Evolutionary conservation across 2,797 vertebrate species (phyloP), one percentile per base, ranked within the genome.

Genomic region (Lepus townsendii): DNA sequence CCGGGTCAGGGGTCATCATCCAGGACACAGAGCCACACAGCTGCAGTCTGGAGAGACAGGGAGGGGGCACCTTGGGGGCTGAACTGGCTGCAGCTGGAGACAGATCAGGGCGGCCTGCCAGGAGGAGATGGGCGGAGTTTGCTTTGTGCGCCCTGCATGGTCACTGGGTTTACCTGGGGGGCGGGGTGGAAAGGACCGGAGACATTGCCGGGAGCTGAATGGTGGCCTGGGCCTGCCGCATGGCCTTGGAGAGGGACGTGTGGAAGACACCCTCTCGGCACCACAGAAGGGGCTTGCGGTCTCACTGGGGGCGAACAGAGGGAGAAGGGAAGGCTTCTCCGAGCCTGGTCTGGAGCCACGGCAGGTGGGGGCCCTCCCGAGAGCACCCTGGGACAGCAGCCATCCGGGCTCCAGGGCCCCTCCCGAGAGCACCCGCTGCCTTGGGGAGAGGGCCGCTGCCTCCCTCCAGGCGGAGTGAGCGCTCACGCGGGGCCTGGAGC

Each of bases 331-430:
- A 27, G 24, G 3, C 5, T 4, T 47, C 42, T 47, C 42, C 8
- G 42, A 47, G 42, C 42, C 42, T 47, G 42, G 42, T 47, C 42
- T 47, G n/a, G n/a, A 22, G 10, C 9, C 4, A 14, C 0, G 1
- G 3, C 4, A 0, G 17, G 35, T 3, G 13, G 35, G 35, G 35
- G 3, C 20, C 38, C 38, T 52, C 27, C 30, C 1, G 30, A 13
- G 24, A n/a, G 0, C 3, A 8, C 26, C 1, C 5, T 20, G 50
- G 50, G 47, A 1, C 73, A 27, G 27, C 5, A 4, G 0, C 17
- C 3, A 22, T 32, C 0, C 0, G 20, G 32, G 57, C 52, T 60
- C 27, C 4, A 27, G 35, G 10, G 3, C 30, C 78, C 42, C 35
- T 35, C 35, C 35, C 35, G 35, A 35, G 35, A 32, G 17, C 10